phyloP scores from a whole-genome alignment of 2,888 invertebrate species.

The Bombylius discolor region DNA sequence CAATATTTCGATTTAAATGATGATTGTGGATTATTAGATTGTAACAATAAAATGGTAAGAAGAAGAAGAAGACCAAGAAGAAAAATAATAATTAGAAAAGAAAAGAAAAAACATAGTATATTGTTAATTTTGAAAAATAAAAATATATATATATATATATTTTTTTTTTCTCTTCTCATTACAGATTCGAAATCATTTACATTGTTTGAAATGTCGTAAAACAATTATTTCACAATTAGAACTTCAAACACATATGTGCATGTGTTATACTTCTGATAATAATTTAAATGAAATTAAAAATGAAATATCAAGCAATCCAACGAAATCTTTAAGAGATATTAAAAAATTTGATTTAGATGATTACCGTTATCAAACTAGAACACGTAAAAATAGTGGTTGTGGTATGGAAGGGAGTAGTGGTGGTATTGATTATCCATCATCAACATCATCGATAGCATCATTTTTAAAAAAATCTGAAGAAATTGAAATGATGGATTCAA shows the following conservation, averaged over 20 bases:
- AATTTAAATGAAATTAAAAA: neutral
- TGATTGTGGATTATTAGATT: constrained; percentile 53
- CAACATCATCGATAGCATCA: neutral
- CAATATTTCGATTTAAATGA: constrained; percentile 66
- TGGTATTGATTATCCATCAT: constrained; percentile 1
- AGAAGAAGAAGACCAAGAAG: no score
- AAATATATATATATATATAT: no score
- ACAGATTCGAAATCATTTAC: constrained; percentile 59
- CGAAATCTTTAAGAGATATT: neutral
- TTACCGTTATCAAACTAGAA: neutral
- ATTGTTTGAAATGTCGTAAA: constrained; percentile 60
- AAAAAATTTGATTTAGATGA: neutral
- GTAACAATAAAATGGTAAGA: constrained; percentile 28
- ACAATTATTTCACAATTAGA: constrained; percentile 42
- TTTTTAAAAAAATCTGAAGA: constrained; percentile 1
- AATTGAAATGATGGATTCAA: neutral
- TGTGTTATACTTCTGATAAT: constrained; percentile 1
- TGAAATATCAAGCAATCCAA: neutral
- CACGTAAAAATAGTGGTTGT: neutral
- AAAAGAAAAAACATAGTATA: no score
- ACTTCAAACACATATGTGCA: constrained; percentile 9
- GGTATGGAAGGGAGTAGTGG: neutral
- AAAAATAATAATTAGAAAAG: no score
- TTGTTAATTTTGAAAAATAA: no score
- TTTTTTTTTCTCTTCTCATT: neutral